Evolutionary conservation across 2,888 invertebrate genomes (phyloP).

Genomic region (Pterostichus niger): DNA sequence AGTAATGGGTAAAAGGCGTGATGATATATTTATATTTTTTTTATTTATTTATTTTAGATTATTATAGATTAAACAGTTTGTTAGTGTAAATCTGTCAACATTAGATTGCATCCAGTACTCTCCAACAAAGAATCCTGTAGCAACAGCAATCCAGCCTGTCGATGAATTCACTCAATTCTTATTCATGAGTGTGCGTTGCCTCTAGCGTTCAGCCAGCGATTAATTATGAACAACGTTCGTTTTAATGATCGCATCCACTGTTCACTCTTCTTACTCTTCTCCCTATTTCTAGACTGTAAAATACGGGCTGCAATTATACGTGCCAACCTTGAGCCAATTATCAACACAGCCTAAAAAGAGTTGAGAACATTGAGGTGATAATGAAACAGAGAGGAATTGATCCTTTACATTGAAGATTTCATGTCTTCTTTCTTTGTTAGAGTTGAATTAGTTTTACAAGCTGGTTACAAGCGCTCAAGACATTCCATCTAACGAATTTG

Average conservation of each 20-base stretch:
- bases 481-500: too few relatives aligned
- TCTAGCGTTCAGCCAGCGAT: slow-evolving; percentile 15
- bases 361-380: neutral
- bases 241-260: slow-evolving; percentile 19
- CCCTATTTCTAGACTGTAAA: slow-evolving; percentile 15
- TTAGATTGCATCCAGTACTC: too few relatives aligned
- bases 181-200: neutral
- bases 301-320: slow-evolving; percentile 18
- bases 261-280: neutral
- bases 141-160: too few relatives aligned
- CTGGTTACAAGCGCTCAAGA: too few relatives aligned
- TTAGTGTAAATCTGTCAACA: too few relatives aligned
- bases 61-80: too few relatives aligned
- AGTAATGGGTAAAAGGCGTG: too few relatives aligned
- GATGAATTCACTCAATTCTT: slow-evolving; percentile 1
- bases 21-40: too few relatives aligned
- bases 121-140: too few relatives aligned
- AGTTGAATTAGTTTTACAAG: too few relatives aligned
- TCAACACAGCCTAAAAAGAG: neutral
- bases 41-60: too few relatives aligned
- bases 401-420: neutral
- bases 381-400: neutral
- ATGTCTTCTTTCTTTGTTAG: neutral
- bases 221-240: slow-evolving; percentile 30
- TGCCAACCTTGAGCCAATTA: slow-evolving; percentile 30